A percentile compares a stretch with the other conserved stretches of the same genome.
Evolutionary conservation across 2,797 vertebrate genomes (phyloP).

Genomic region (Anguilla pacifica): DNA sequence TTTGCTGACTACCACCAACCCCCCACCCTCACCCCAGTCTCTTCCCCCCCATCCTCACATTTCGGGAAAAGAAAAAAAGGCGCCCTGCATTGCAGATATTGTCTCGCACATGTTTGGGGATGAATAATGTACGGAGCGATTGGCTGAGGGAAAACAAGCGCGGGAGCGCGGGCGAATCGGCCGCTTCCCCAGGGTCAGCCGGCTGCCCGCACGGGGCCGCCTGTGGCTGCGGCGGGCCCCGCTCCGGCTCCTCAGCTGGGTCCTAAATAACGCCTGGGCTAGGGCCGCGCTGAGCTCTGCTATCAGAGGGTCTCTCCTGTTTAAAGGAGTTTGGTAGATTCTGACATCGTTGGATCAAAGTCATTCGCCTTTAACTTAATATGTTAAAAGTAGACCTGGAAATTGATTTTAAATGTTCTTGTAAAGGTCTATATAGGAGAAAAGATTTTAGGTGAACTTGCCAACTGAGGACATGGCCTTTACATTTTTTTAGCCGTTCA

Average conservation of each 20-base stretch:
- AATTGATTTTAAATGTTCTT: neutral
- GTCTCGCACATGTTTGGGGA: slow-evolving; percentile 49
- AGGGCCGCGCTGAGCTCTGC: neutral
- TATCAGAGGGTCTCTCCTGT: neutral
- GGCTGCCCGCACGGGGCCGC: slow-evolving; percentile 23
- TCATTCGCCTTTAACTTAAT: neutral
- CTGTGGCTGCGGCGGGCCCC: neutral
- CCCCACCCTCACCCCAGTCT: slow-evolving; percentile 15
- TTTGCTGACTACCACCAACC: slow-evolving; percentile 38
- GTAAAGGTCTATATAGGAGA: neutral
- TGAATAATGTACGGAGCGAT: slow-evolving; percentile 67
- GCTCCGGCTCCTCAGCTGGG: neutral
- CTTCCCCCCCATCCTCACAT: slow-evolving; percentile 32
- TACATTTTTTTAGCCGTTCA: neutral
- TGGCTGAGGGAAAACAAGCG: slow-evolving; percentile 19
- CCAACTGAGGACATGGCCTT: neutral
- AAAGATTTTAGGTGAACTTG: neutral
- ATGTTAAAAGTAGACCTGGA: neutral
- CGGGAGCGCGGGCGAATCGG: slow-evolving; percentile 25
- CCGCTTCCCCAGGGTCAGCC: slow-evolving; percentile 40
- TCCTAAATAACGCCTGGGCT: neutral
- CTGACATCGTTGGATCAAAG: neutral
- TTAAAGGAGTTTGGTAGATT: neutral
- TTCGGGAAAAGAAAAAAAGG: slow-evolving; percentile 37
- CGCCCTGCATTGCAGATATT: slow-evolving; percentile 65